phyloP scores from a whole-genome alignment of 2,113 vertebrate genomes.

The Herpailurus yagouaroundi region DNA sequence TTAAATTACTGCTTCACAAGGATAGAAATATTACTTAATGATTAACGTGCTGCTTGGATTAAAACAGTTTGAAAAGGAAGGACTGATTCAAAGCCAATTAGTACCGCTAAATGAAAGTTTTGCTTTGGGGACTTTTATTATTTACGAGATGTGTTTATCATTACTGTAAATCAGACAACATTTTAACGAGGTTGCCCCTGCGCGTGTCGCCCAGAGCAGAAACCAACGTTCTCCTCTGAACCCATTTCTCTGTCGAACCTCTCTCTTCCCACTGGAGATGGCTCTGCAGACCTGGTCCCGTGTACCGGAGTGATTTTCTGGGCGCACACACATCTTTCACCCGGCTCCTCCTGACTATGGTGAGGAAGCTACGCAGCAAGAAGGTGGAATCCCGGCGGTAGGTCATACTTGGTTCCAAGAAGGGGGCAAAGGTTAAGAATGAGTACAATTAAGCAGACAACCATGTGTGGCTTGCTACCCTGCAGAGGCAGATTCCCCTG shows the following conservation, averaged over 20 bases:
- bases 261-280: not conserved
- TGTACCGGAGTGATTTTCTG: constrained; percentile 23
- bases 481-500: constrained; percentile 40
- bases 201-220: rapidly evolving
- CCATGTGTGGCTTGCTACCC: constrained; percentile 70
- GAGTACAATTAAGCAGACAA: constrained; percentile 81
- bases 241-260: not conserved
- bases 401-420: constrained; percentile 68
- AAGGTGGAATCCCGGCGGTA: constrained; percentile 50
- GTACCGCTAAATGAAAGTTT: constrained; percentile 75
- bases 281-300: not conserved
- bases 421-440: constrained; percentile 83
- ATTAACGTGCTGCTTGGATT: constrained; percentile 65
- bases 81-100: constrained; percentile 78
- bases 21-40: constrained; percentile 80
- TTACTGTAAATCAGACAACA: constrained; percentile 62
- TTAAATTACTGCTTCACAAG: constrained; percentile 60
- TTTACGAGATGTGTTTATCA: constrained; percentile 78
- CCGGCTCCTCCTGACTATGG: constrained; percentile 26
- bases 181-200: not conserved
- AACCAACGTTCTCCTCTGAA: not conserved
- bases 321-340: constrained; percentile 74
- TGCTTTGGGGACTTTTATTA: constrained; percentile 79
- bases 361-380: constrained; percentile 70
- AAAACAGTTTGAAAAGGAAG: constrained; percentile 67